Base-by-base conservation (phyloP, 2,797 vertebrate species). In the Rallus crepitans region DNA sequence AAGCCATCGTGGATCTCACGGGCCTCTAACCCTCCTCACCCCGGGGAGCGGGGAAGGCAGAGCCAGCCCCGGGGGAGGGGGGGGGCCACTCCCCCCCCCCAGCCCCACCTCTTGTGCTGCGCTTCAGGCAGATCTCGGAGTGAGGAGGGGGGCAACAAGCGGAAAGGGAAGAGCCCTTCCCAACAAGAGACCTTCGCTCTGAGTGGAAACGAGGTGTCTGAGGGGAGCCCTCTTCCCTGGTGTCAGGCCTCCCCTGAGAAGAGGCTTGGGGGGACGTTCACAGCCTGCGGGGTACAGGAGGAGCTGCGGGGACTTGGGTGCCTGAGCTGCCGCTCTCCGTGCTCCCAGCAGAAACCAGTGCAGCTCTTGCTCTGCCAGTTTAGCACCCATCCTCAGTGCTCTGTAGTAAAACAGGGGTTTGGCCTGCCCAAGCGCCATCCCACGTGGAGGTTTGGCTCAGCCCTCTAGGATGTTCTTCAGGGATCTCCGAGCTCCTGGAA, bases 1-100 rank as follows among this genome's bases (percentile, higher is more conserved):
- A 99, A 97, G 99, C 99, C 93, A 99, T 99, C 8, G 99, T 99
- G 47, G 99, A 99, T 93, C 98, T 99, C 71, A 99, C 99, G 0
- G 99, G 99, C 89, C 98, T 99, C 86, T 99, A 94, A 70, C 56
- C 88, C 69, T 77, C 56, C 94, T 77, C 52, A 15, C 55, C 86
- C 59, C 21, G 2, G 3, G 39, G 95, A 93, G 82, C 87, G 69
- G 48, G 40, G 92, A 94, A 69, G 7, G 1, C 63, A 48, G 92
- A 90, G 80, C 92, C 70, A 66, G 80, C 82, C 81, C 31, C 3
- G 6, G n/a, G 2, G 33, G 94, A 6, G n/a, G 2, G 33, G 94
- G 89, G 80, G 47, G 48, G n/a, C n/a, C n/a, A n/a, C n/a, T n/a
- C n/a, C n/a, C n/a, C n/a, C n/a, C n/a, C n/a, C n/a, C n/a, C n/a